Evolutionary conservation across 2,888 invertebrate species (phyloP), one percentile per base, ranked within the genome.

Genomic region (Sminthurinus aureus): DNA sequence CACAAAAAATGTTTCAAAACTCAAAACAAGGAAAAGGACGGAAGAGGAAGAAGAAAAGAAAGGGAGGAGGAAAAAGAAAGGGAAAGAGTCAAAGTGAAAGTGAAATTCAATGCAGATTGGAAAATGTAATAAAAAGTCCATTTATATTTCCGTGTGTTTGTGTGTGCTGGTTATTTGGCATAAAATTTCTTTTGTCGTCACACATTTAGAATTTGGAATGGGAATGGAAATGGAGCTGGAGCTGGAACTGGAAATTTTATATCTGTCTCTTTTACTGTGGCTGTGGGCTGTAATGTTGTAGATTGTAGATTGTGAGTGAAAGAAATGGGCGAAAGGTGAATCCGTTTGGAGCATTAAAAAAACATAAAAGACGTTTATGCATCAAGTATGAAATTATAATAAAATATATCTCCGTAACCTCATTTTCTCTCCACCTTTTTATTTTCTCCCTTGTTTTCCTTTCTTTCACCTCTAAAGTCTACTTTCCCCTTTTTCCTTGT

Each of bases 41-140:
- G 18, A 58, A 58, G 18, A 6, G 58, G 18, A 58, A 15, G 58
- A 6, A 58, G 58, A 18, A 15, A 58, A 13, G 2, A 18, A 9
- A n/a, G n/a, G 9, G 18, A 58, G 9, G 18, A 6, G 58, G 18
- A 58, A 15, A 11, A 6, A 58, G 58, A 18, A 15, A 58, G 2
- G 2, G n/a, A 18, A 9, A 11, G 58, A 58, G 58, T 9, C 58
- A 15, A 18, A 18, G 58, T 58, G 18, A 58, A 58, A 58, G 58
- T 73, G 73, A 73, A 73, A 73, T 73, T 26, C 73, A 73, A 73
- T 24, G 38, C 24, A 24, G 24, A 26, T 24, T 24, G 26, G 84
- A 76, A 84, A 84, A 84, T 84, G 82, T 78, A 84, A 84, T 84
- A 84, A 84, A 84, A 79, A 79, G 79, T 79, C 79, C 79, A 84